Evolutionary conservation across 1,140 invertebrate species (phyloP), one percentile per base, ranked within the genome.

Genomic region (Glossosoma conforme): DNA sequence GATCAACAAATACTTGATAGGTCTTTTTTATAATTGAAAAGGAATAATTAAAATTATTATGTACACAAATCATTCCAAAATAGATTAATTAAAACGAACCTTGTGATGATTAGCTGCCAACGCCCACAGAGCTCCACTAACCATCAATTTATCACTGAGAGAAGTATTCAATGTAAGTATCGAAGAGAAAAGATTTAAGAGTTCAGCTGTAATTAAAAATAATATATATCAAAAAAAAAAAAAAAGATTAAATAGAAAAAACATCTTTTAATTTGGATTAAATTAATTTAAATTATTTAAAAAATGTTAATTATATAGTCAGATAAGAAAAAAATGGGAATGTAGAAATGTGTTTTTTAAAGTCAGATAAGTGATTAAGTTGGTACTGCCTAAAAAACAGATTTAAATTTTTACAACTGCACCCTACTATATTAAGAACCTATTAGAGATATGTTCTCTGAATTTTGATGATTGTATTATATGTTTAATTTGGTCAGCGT

Each of bases 41-140:
- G 33, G 22, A 5, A 19, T 8, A 21, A 30, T 30, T 30, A 30
- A 30, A 37, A 46, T 15, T 4, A 36, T 5, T 4, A 9, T 43
- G 14, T 11, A 30, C 8, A 28, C n/a, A n/a, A n/a, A n/a, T n/a
- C n/a, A n/a, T n/a, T n/a, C n/a, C n/a, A n/a, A n/a, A n/a, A n/a
- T n/a, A n/a, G n/a, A n/a, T n/a, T n/a, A n/a, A 36, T 10, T 17
- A 44, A 15, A 44, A 24, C 46, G 13, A 2, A 58, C 56, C 44
- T 54, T 58, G 30, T 50, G 46, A 46, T 51, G 52, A 37, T 58
- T 58, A 4, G 56, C 56, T 14, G 42, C 51, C 19, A 58, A 21
- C 14, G 56, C 51, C 56, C 56, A 58, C 4, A 58, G 43, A 18
- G 51, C 47, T 22, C 32, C 46, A 30, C 46, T 51, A 4, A 58